Base-by-base conservation (phyloP, 2,797 vertebrate species). In the Aselliscus stoliczkanus region DNA sequence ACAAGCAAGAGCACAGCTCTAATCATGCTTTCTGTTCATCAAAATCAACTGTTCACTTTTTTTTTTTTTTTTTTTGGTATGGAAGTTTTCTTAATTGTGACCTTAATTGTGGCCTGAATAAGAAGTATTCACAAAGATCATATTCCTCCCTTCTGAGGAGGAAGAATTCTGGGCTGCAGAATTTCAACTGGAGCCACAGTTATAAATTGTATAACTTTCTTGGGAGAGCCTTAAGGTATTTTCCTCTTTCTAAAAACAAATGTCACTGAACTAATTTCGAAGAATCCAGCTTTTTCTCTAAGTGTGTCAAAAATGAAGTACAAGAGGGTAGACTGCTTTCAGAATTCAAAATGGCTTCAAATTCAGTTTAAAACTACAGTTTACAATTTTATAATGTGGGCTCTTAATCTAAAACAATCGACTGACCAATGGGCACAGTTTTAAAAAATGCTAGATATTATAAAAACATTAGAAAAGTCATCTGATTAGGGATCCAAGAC, bases 1-100 rank as follows among this genome's bases (percentile, higher is more conserved):
- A 72, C n/a, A 54, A 20, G 76, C 94, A 70, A 37, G 12, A 89
- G 34, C 17, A n/a, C 29, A 69, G 52, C 13, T 85, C 44, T 62
- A 93, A 47, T 44, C 80, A 47, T 44, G 64, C n/a, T 15, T 86
- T 85, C 23, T 60, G 76, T 29, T 87, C 92, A 89, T 84, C 93
- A 97, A 96, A 82, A 72, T 25, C 93, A 97, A 92, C 25, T 37
- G 29, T n/a, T 67, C 77, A 37, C 34, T 34, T 79, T 93, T 73
- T 76, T 50, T 52, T 65, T 64, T 47, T 50, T 65, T 62, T 18
- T 52, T 54, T 58, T 65, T 56, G 76, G 39, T 90, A 64, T 7
- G 7, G 15, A 64, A 83, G 9, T 64, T 90, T 90, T 94, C 75
- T 76, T 89, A 92, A 83, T 2, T 85, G 39, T 20, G 10, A 3